Evolutionary conservation across 2,797 vertebrate species (phyloP), one percentile per base, ranked within the genome.

Genomic region (Calcarius lapponicus): DNA sequence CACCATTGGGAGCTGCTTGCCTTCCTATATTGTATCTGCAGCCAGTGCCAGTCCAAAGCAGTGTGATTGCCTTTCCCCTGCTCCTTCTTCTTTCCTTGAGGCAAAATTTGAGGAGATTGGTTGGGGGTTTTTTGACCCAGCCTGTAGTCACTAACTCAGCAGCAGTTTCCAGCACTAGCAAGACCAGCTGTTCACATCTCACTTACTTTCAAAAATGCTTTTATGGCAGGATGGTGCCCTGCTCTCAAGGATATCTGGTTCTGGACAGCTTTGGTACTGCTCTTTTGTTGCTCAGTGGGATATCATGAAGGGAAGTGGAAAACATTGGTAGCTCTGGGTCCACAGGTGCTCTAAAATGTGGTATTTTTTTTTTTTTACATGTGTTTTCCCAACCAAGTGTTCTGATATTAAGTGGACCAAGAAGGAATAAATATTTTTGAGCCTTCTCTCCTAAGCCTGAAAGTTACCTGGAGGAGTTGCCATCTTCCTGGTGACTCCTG

Each of bases 21-120:
- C 34, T 71, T 87, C 47, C 24, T 29, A 3, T 6, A 3, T 31
- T 73, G 13, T 40, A 25, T 53, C 61, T 80, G 43, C 29, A 80
- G 47, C 50, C 24, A 10, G 0, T 32, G 13, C 69, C 61, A 58
- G 14, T 62, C 76, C 36, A 57, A 70, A 87, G 21, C 20, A 54
- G 11, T 21, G 3, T 5, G 24, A 42, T 2, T 67, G 21, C 16
- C 5, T 51, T 47, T 9, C 1, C 7, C 10, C 1, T 0, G 9
- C 8, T 13, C 2, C 28, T 32, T 56, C 9, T 1, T 62, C 18
- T 53, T 10, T 57, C 15, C 26, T 60, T 56, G n/a, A 75, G 28
- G 36, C 34, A 79, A 65, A 81, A n/a, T 3, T 0, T 51, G 43
- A 76, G 32, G 26, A 60, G 21, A 64, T 61, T n/a, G 40, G 15